Conservation (phyloP, 1,140 invertebrate species). For the Aricia agestis region DNA sequence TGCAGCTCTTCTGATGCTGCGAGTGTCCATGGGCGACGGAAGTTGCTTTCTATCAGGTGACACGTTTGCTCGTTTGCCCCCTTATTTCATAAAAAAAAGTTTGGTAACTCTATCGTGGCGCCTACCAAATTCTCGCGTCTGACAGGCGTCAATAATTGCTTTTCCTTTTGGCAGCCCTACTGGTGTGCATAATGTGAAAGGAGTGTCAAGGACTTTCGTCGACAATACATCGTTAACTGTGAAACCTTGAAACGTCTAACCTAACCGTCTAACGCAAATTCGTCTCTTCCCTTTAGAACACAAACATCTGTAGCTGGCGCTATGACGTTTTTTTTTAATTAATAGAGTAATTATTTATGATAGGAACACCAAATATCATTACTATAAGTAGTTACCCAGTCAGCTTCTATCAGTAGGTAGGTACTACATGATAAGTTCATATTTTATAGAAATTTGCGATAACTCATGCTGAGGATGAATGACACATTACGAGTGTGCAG, state of each 20-base stretch:
- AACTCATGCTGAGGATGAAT: not conserved
- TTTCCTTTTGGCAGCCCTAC: not conserved
- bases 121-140: too few species aligned
- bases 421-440: not conserved
- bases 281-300: not conserved
- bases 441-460: not conserved
- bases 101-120: too few species aligned
- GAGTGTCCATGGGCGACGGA: too few species aligned
- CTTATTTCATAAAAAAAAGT: too few species aligned
- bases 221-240: slow-evolving; percentile 2
- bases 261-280: not conserved
- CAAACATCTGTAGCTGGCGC: too few species aligned
- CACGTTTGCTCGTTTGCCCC: too few species aligned
- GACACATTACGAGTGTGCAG: not conserved
- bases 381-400: not conserved
- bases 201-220: slow-evolving; percentile 6
- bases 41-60: too few species aligned
- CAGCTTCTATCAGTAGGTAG: not conserved
- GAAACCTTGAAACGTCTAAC: not conserved
- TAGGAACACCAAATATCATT: too few species aligned
- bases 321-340: too few species aligned
- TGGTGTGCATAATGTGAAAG: slow-evolving; percentile 9
- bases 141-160: not conserved
- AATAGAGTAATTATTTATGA: too few species aligned
- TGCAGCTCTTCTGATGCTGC: too few species aligned